phyloP scores from a whole-genome alignment of 1,140 invertebrate species.

The Calephelis virginiensis region DNA sequence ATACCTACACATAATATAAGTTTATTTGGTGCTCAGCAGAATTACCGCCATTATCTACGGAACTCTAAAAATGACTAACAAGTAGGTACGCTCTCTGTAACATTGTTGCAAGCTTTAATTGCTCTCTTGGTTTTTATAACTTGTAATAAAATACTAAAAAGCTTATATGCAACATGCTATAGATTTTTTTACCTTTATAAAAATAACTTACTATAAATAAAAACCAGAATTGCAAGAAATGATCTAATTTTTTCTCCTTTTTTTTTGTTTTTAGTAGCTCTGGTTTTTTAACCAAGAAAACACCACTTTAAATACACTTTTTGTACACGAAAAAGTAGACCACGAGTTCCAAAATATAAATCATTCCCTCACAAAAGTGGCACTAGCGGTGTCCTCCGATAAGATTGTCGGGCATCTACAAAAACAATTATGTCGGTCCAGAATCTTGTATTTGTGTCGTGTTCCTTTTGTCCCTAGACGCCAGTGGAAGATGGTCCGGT shows the following conservation, averaged over 20 bases:
- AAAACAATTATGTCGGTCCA: constrained; percentile 66
- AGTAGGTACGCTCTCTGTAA: background rate
- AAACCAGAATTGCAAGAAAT: too few species aligned
- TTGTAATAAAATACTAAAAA: background rate
- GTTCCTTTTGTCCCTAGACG: constrained; percentile 56
- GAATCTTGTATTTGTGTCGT: constrained; percentile 55
- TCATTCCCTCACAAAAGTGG: constrained; percentile 60
- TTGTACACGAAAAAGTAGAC: constrained; percentile 40
- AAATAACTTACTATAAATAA: too few species aligned
- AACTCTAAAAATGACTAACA: too few species aligned
- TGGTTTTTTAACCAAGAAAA: background rate
- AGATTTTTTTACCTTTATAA: too few species aligned
- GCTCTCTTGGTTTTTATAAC: background rate
- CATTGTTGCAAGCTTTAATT: background rate
- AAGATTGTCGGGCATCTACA: constrained; percentile 52
- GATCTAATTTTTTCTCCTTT: too few species aligned
- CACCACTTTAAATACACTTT: constrained; percentile 24
- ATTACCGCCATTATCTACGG: too few species aligned
- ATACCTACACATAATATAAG: too few species aligned
- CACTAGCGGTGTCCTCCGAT: constrained; percentile 64
- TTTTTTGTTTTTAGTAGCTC: background rate
- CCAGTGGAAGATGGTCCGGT: constrained; percentile 37
- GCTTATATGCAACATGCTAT: too few species aligned
- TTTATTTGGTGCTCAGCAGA: too few species aligned
- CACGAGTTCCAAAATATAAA: constrained; percentile 44